Conservation (phyloP, 2,888 invertebrate genomes). For the Drosophila bunnanda region DNA sequence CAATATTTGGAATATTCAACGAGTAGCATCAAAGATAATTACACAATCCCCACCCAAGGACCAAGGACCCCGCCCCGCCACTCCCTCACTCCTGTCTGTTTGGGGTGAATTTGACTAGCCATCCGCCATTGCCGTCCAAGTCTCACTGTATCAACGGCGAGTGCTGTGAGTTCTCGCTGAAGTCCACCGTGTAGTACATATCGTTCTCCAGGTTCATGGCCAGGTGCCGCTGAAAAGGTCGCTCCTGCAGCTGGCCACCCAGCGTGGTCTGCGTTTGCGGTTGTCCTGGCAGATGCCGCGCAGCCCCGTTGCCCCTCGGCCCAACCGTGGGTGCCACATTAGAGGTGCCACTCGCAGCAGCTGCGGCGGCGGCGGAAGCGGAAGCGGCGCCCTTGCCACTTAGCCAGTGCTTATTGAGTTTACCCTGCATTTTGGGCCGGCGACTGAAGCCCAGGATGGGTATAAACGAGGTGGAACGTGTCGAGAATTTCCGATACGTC, state of each 20-base stretch:
- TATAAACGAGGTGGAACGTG: constrained; percentile 86
- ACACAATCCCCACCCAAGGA: constrained; percentile 30
- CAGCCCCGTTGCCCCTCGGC: constrained; percentile 48
- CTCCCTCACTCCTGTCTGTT: constrained; percentile 19
- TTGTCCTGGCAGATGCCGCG: constrained; percentile 63
- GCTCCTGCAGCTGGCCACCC: constrained; percentile 81
- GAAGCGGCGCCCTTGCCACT: constrained; percentile 86
- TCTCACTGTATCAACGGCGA: constrained; percentile 90
- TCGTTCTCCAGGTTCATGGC: constrained; percentile 89
- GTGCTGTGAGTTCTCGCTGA: constrained; percentile 90
- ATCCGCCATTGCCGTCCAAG: constrained; percentile 57
- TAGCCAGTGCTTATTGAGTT: constrained; percentile 86
- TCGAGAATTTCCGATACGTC: constrained; percentile 89
- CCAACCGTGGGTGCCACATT: constrained; percentile 38
- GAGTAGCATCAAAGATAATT: constrained; percentile 61
- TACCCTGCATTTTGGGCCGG: constrained; percentile 82
- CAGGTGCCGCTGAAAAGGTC: constrained; percentile 86
- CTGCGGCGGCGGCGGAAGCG: constrained; percentile 4
- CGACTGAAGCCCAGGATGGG: constrained; percentile 84
- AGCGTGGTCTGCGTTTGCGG: constrained; percentile 61
- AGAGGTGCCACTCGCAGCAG: constrained; percentile 35
- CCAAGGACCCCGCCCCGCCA: constrained; percentile 5
- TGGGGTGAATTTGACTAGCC: constrained; percentile 82
- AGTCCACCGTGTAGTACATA: constrained; percentile 92
- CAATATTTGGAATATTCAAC: constrained; percentile 74